Conservation (phyloP, 2,797 vertebrate genomes). For the Delichon dasypus region DNA sequence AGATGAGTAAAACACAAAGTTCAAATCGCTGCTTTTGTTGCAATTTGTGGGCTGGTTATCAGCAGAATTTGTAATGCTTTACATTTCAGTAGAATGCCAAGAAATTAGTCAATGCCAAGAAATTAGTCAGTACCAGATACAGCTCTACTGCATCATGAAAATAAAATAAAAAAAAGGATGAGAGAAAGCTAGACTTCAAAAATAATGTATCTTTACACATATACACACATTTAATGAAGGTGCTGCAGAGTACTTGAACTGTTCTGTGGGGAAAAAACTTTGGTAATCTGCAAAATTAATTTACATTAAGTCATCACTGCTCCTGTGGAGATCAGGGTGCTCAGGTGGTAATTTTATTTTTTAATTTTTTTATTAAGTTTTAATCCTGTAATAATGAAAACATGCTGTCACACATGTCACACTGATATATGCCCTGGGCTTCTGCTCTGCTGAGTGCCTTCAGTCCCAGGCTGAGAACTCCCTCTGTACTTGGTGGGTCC, state of each 20-base stretch:
- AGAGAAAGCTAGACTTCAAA: not conserved
- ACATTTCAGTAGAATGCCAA: not conserved
- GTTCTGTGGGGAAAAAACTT: not conserved
- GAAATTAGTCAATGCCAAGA: not conserved
- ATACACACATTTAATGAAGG: not conserved
- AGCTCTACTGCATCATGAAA: not conserved
- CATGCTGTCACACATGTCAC: not conserved
- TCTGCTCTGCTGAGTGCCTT: not conserved
- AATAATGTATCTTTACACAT: not conserved
- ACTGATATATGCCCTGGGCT: not conserved
- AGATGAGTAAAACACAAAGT: not conserved
- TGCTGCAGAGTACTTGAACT: not conserved
- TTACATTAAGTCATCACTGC: not conserved
- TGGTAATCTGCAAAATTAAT: not conserved
- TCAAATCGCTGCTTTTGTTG: not conserved
- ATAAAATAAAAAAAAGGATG: not conserved
- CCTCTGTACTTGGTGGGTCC: not conserved
- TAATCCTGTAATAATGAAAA: slow-evolving; percentile 44
- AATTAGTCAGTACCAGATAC: not conserved
- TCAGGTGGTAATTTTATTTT: not conserved
- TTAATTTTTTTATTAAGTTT: not conserved
- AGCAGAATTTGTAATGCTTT: not conserved
- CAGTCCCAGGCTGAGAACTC: not conserved
- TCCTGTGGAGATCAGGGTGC: not conserved
- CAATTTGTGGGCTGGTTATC: not conserved